Evolutionary conservation across 2,888 invertebrate genomes (phyloP).

Genomic region (Chalcosyrphus nemorum): DNA sequence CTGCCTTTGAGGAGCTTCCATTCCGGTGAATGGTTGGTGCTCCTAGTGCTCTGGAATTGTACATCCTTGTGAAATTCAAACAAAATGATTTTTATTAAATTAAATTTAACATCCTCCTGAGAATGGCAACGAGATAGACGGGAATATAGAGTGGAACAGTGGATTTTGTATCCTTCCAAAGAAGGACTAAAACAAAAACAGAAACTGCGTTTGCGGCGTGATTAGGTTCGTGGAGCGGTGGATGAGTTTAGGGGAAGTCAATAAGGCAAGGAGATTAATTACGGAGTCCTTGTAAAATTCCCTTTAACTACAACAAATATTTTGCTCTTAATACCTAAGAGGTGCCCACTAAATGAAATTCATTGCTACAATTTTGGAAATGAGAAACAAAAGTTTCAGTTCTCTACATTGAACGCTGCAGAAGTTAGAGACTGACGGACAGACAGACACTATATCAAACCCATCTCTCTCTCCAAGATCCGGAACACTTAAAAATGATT

Average conservation of each 20-base stretch:
- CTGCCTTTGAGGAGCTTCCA: slow-evolving; percentile 7
- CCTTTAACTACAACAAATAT: too few species aligned
- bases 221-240: too few species aligned
- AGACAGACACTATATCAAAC: too few species aligned
- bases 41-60: slow-evolving; percentile 12
- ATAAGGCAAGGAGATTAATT: background rate
- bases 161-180: slow-evolving; percentile 21
- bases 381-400: too few species aligned
- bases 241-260: background rate
- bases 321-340: too few species aligned
- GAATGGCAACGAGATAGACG: background rate
- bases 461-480: too few species aligned
- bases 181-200: slow-evolving; percentile 18
- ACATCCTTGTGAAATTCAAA: slow-evolving; percentile 40
- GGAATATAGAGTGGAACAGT: background rate
- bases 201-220: slow-evolving; percentile 27
- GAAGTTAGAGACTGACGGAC: too few species aligned
- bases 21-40: slow-evolving; percentile 7
- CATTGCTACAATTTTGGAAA: too few species aligned
- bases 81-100: slow-evolving; percentile 63
- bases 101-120: slow-evolving; percentile 38
- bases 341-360: too few species aligned
- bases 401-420: too few species aligned
- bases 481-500: too few species aligned
- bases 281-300: too few species aligned